Base-by-base conservation (phyloP, 2,797 vertebrate genomes). In the Champsocephalus gunnari region DNA sequence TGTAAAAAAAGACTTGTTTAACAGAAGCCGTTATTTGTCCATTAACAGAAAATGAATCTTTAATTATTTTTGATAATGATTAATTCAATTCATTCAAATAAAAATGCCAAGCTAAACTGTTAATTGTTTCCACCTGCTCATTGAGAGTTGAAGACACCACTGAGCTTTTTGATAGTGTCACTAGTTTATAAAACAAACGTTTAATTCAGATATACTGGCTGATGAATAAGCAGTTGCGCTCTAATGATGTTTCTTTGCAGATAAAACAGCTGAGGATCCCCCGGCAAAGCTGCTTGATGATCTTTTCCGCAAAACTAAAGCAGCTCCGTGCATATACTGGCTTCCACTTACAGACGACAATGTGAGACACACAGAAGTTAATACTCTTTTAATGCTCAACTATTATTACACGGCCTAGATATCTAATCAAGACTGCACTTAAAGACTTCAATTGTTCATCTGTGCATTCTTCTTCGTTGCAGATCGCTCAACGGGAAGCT, bases 291-390 rank as follows among this genome's bases (percentile, higher is more conserved):
- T 98, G 63, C 91, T 98, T 2, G 97, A 98, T 4, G 97, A 98
- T 82, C 93, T 98, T 68, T 98, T 98, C 89, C 92, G 95, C 32
- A 98, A 98, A 94, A 98, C 97, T 77, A 98, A 97, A 93, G 96
- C 97, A 3, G 95, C 96, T 28, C 97, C 97, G 2, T 97, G 97
- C 88, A 98, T 98, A 82, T 98, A 98, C 81, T 98, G 97, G 97
- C 96, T 98, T 24, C 97, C 97, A 0, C 96, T 98, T 5, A 97
- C 96, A 0, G 97, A 97, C 28, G 95, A 96, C 63, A 96, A 97
- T 95, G 97, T 97, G 71, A 77, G 62, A 59, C 21, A 24, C 28
- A 28, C 13, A 60, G 9, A 6, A 16, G 21, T 65, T 61, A 12
- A 12, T 32, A 21, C 1, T 16, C 0, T 49, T 28, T 43, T 12